Evolutionary conservation across 2,888 invertebrate species (phyloP), one percentile per base, ranked within the genome.

Genomic region (Agrotis puta): DNA sequence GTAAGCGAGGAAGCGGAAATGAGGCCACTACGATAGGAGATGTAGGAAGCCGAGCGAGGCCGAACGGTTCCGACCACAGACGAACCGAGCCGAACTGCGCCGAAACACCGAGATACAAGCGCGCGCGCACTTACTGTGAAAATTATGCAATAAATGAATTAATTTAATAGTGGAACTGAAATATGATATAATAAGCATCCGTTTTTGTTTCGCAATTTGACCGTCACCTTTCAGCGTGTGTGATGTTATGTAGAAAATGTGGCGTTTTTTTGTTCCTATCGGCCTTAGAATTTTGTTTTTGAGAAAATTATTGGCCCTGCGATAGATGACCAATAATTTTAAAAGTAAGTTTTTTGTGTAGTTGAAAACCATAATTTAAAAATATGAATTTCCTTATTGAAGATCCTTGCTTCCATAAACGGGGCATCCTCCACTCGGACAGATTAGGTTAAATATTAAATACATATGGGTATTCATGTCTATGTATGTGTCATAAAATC

Each of bases 21-120:
- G 90, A 93, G 92, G 89, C 85, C 85, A 79, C 68, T 74, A 73
- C 77, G 83, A 80, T 80, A 76, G 76, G 87, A 90, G 90, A 90
- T 89, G 84, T 88, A 91, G 92, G 94, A 94, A 92, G 86, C 87
- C 64, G 82, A 64, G 77, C 91, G 88, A 93, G 92, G 93, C 84
- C 90, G 82, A 83, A 81, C 58, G 81, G 81, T 88, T 85, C 90
- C 88, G 90, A 86, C 79, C 70, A 77, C 70, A 61, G 73, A 64
- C 72, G 81, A 83, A 77, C 72, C 71, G 74, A 47, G 68, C 68
- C 68, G 79, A 81, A 75, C 74, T 74, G 77, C 62, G 72, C 67
- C 68, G 83, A 86, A 85, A 76, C 64, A 69, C 63, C 56, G 47
- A 74, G 67, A 77, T 70, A 65, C 50, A 50, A 33, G 33, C 20